Conservation (phyloP, 2,113 vertebrate genomes). For the Chaetodon auriga region DNA sequence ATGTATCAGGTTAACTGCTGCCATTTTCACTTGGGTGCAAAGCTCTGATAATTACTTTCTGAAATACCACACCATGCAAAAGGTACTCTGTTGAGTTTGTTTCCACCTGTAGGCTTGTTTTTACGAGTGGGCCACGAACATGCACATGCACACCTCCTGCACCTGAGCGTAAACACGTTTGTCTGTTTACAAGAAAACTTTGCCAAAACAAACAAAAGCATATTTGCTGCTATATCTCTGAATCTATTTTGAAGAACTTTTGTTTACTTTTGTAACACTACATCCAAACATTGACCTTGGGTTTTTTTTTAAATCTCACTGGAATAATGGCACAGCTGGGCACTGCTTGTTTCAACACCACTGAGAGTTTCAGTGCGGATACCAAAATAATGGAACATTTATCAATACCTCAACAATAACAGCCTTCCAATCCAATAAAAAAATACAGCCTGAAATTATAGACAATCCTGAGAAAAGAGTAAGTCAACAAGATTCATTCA, state of each 20-base stretch:
- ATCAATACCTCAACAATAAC: not conserved
- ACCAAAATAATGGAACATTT: not conserved
- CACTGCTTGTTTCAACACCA: not conserved
- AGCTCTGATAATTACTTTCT: no score
- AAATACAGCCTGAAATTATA: no score
- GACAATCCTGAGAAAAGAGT: no score
- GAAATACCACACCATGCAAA: not conserved
- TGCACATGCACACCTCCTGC: not conserved
- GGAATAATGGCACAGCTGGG: not conserved
- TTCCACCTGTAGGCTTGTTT: no score
- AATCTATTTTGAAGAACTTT: not conserved
- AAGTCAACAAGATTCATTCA: no score
- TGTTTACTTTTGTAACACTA: no score
- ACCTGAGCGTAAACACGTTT: not conserved
- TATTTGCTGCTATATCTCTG: not conserved
- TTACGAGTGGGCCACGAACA: not conserved
- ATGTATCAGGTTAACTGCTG: not conserved
- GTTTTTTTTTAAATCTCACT: not conserved
- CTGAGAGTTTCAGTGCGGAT: not conserved
- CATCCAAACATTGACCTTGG: not conserved
- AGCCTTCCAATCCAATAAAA: not conserved
- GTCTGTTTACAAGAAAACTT: not conserved
- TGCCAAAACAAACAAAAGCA: not conserved
- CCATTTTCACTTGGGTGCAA: not conserved
- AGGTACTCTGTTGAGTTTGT: not conserved